Evolutionary conservation across 2,113 vertebrate genomes (phyloP).

Genomic region (Sorex araneus): DNA sequence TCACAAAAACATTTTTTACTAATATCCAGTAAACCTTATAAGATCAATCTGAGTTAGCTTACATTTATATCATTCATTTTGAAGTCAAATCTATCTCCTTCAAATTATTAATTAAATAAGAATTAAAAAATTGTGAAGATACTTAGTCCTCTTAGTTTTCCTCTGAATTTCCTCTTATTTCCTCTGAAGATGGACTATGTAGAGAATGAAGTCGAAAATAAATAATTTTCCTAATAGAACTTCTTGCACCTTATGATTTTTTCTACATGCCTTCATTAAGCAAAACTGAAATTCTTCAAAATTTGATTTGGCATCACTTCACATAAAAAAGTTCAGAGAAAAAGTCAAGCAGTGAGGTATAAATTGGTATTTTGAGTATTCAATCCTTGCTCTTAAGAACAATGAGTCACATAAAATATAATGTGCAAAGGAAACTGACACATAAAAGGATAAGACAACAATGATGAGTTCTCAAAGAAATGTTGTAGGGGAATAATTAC

Average conservation of each 20-base stretch:
- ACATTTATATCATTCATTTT: neutral
- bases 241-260: neutral
- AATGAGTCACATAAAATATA: slow-evolving; percentile 71
- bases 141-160: neutral
- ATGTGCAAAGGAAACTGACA: slow-evolving; percentile 68
- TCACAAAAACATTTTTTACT: neutral
- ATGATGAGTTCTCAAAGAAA: slow-evolving; percentile 63
- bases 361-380: slow-evolving; percentile 14
- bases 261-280: neutral
- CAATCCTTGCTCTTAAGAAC: slow-evolving; percentile 47
- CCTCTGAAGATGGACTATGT: too few relatives aligned
- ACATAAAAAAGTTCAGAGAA: slow-evolving; percentile 50
- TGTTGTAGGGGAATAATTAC: slow-evolving; percentile 25
- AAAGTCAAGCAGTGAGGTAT: slow-evolving; percentile 52
- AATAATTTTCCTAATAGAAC: neutral
- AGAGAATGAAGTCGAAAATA: neutral
- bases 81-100: neutral
- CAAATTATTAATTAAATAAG: neutral
- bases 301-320: slow-evolving; percentile 28
- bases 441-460: slow-evolving; percentile 49
- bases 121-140: neutral
- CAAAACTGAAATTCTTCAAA: neutral
- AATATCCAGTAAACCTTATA: neutral
- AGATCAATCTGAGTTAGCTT: neutral
- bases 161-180: too few relatives aligned